Evolutionary conservation across 2,113 vertebrate genomes (phyloP).

Genomic region (Bos javanicus): DNA sequence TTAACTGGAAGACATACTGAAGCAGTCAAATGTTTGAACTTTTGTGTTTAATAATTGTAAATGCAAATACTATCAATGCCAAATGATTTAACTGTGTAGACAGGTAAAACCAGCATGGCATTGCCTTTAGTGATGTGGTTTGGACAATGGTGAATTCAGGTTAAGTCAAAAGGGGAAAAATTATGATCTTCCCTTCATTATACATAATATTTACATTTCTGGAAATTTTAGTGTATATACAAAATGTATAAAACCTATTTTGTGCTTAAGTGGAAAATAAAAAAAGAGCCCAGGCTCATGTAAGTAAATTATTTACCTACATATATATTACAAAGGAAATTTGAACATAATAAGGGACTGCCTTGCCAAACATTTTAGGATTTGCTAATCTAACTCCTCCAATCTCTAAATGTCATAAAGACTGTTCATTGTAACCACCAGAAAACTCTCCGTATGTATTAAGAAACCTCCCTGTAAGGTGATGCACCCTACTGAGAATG

Average conservation of each 20-base stretch:
- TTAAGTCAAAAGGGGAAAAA: neutral
- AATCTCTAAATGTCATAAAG: neutral
- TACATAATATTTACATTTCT: neutral
- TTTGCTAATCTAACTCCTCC: neutral
- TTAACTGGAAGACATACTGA: neutral
- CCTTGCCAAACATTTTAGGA: neutral
- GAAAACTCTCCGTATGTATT: neutral
- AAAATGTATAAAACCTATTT: neutral
- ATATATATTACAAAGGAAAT: neutral
- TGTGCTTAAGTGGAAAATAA: neutral
- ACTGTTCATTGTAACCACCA: neutral
- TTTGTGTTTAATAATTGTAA: neutral
- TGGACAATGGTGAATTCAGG: neutral
- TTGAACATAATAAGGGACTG: neutral
- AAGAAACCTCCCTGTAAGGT: neutral
- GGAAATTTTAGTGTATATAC: neutral
- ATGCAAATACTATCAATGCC: neutral
- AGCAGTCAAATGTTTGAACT: neutral
- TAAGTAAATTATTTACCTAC: neutral
- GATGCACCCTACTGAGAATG: neutral
- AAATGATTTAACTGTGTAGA: neutral
- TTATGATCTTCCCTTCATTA: neutral
- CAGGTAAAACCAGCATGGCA: neutral
- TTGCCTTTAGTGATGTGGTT: neutral
- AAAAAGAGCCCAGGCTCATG: neutral